phyloP scores from a whole-genome alignment of 2,888 invertebrate species.

The Nyleta sp. region DNA sequence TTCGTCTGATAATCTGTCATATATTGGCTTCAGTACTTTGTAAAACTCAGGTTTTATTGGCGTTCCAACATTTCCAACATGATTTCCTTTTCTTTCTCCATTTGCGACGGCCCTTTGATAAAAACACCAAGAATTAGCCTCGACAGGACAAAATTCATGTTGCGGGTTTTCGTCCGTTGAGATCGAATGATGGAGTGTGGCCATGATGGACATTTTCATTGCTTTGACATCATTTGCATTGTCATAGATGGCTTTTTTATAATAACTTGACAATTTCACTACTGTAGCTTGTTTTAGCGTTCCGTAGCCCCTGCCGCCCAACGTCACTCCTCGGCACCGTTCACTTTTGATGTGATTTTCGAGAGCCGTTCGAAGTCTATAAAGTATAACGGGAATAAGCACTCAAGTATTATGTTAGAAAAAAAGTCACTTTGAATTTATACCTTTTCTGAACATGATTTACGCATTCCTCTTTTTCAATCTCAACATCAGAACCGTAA shows the following conservation, averaged over 20 bases:
- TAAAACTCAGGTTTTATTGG: slow-evolving; percentile 26
- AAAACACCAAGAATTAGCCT: slow-evolving; percentile 40
- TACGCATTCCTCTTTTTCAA: slow-evolving; percentile 52
- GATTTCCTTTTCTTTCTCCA: slow-evolving; percentile 2
- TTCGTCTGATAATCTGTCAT: slow-evolving; percentile 29
- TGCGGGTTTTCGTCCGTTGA: slow-evolving; percentile 44
- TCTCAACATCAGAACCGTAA: slow-evolving; percentile 14
- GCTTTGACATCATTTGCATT: slow-evolving; percentile 28
- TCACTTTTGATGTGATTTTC: slow-evolving; percentile 15
- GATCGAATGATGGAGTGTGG: slow-evolving; percentile 52
- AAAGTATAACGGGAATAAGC: slow-evolving; percentile 4
- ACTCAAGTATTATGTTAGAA: slow-evolving; percentile 12
- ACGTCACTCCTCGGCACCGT: slow-evolving; percentile 30
- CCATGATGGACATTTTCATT: slow-evolving; percentile 42
- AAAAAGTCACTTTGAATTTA: slow-evolving; percentile 37
- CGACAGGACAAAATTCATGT: slow-evolving; percentile 41
- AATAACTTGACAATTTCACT: slow-evolving; percentile 43
- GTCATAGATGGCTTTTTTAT: slow-evolving; percentile 49
- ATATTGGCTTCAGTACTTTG: slow-evolving; percentile 22
- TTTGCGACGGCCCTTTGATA: slow-evolving; percentile 21
- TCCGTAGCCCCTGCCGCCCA: slow-evolving; percentile 36
- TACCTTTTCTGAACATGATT: slow-evolving; percentile 70
- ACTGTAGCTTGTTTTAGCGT: slow-evolving; percentile 44
- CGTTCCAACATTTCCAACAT: slow-evolving; percentile 28
- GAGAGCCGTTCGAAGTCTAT: slow-evolving; percentile 27